Evolutionary conservation across 92 coral and sea anemone genomes (phyloP), one percentile per base, ranked within the genome.

Genomic region (Galaxea fascicularis): DNA sequence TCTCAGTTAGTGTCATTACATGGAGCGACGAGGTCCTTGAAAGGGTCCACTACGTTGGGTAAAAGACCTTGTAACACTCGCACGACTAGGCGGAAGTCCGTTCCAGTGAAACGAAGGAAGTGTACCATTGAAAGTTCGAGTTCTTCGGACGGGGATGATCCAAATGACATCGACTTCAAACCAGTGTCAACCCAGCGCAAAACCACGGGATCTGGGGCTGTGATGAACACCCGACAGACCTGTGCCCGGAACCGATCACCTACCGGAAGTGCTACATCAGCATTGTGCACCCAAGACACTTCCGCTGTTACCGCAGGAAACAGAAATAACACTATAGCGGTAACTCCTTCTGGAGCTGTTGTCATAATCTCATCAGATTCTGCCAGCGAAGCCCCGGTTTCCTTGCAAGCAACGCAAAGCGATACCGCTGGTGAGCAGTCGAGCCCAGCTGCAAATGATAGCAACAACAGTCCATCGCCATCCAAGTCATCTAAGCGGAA

Each of bases 1-100:
- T 82, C 87, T 71, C 87, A 82, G 87, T 20, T 74, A 62, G n/a
- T 82, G 59, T 82, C 87, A 18, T 64, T 72, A 27, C 58, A 71
- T 7, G 67, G 35, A 25, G 24, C 70, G 20, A 22, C 86, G 21
- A 60, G 45, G 41, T 47, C 83, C n/a, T 51, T 27, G n/a, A 26
- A 74, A 10, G 20, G 10, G 53, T 25, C 84, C 20, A 1, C 26
- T 27, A 28, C 74, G 25, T 6, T 39, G 39, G 45, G 17, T 5
- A 78, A 26, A 8, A 78, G 83, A 39, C 63, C 84, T 22, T 47
- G 17, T 46, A 65, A 27, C 58, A 29, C 74, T n/a, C 74, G 65
- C 66, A 13, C 15, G 16, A 45, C 17, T 27, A 63, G 63, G 56
- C 66, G 82, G 35, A 78, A 78, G 45, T 29, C 44, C 16, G 20